Conservation (phyloP, 2,797 vertebrate species). For the Lutjanus campechanus region DNA sequence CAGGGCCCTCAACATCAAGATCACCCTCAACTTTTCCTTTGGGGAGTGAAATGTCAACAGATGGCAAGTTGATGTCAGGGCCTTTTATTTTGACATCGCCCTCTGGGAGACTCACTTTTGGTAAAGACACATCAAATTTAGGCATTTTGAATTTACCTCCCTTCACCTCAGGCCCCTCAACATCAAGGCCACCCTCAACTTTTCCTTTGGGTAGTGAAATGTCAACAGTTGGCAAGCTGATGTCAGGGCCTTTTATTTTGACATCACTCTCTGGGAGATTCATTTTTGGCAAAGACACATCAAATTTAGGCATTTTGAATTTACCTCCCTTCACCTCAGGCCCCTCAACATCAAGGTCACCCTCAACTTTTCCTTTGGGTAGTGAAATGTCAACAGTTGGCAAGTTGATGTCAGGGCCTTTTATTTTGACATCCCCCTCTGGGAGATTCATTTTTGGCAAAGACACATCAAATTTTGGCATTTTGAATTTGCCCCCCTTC, state of each 20-base stretch:
- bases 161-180: constrained; percentile 49
- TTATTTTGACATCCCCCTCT: background rate
- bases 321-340: constrained; percentile 28
- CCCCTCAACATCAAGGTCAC: constrained; percentile 35
- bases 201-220: constrained; percentile 63
- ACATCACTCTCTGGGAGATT: constrained; percentile 48
- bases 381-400: constrained; percentile 50
- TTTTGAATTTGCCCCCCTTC: background rate
- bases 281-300: constrained; percentile 59
- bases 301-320: constrained; percentile 55
- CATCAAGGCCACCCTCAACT: constrained; percentile 19
- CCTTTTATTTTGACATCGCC: constrained; percentile 48
- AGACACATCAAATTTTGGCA: background rate
- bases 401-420: background rate
- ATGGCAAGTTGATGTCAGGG: constrained; percentile 38
- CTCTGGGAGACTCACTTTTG: constrained; percentile 61
- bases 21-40: background rate
- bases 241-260: background rate
- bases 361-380: constrained; percentile 34
- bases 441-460: background rate
- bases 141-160: constrained; percentile 60
- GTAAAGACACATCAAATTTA: constrained; percentile 65
- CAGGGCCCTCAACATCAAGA: constrained; percentile 31
- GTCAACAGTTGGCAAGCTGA: constrained; percentile 29
- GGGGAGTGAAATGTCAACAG: background rate